These are phyloP conservation scores for Melipona bicolor DNA, from an alignment of 2,888 invertebrate genomes.

Conservation along the genomic window DNA sequence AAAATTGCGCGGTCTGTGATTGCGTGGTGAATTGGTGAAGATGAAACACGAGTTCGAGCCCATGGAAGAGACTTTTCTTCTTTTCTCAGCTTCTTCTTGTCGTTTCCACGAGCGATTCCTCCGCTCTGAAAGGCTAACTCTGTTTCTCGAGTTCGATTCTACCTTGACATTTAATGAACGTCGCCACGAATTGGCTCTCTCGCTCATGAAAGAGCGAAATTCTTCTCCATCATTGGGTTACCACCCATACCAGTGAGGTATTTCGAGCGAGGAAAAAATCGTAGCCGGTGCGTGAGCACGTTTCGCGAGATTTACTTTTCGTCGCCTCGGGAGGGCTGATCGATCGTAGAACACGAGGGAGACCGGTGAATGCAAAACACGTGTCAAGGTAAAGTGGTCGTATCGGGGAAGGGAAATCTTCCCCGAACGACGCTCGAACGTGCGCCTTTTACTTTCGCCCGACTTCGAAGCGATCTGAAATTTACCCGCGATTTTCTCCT, in stretches of 20 bases:
- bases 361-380: conserved; percentile 59
- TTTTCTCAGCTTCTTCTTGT: neutral
- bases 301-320: conserved; percentile 4
- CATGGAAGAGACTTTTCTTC: neutral
- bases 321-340: conserved; percentile 37
- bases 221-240: neutral
- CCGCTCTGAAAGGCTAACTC: neutral
- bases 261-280: conserved; percentile 3
- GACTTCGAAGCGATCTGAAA: neutral
- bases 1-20: no score
- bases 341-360: conserved; percentile 51
- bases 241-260: neutral
- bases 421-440: conserved; percentile 30
- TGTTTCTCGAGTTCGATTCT: neutral
- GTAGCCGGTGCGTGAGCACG: neutral
- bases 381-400: conserved; percentile 65
- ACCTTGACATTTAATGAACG: neutral
- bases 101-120: neutral
- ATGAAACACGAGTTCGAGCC: no score
- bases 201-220: neutral
- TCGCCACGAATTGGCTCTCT: neutral
- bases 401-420: conserved; percentile 42
- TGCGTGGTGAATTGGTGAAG: no score
- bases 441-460: neutral
- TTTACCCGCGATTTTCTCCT: neutral